Percentiles rank a stretch among this genome's conserved stretches.
Conservation (phyloP, 2,797 vertebrate genomes). For the Catharus ustulatus region DNA sequence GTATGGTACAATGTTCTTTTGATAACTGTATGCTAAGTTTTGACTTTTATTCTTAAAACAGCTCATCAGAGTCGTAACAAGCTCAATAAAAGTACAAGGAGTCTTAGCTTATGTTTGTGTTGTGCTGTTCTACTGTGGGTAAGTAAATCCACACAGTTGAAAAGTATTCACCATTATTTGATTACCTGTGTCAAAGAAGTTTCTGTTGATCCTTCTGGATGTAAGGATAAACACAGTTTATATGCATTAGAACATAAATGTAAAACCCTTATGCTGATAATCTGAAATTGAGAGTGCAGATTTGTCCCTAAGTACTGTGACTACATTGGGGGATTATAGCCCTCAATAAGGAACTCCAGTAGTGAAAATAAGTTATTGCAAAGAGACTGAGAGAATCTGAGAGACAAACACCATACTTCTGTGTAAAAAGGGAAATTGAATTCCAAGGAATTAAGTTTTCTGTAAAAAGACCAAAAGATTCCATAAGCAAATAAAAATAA, state of each 20-base stretch:
- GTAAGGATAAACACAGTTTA: not conserved
- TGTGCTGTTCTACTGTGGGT: constrained; percentile 96
- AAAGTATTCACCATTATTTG: not conserved
- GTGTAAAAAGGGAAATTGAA: not conserved
- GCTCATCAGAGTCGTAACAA: constrained; percentile 95
- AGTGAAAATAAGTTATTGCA: not conserved
- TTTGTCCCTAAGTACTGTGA: not conserved
- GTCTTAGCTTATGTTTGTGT: constrained; percentile 89
- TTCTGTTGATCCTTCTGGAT: not conserved
- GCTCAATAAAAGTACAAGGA: constrained; percentile 94
- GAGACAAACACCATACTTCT: not conserved
- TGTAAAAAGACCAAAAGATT: not conserved
- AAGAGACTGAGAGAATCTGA: not conserved
- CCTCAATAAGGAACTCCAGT: not conserved
- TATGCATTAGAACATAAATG: not conserved
- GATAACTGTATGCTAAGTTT: not conserved
- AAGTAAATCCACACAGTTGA: constrained; percentile 60
- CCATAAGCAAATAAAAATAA: not conserved
- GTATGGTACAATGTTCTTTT: not conserved
- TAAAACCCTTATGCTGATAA: not conserved
- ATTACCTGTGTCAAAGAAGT: not conserved
- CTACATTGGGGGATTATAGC: not conserved
- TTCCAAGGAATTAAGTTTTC: not conserved
- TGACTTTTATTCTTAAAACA: constrained; percentile 51
- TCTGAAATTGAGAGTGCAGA: not conserved